Base-by-base conservation (phyloP, 2,888 invertebrate genomes). In the Steinernema hermaphroditum region DNA sequence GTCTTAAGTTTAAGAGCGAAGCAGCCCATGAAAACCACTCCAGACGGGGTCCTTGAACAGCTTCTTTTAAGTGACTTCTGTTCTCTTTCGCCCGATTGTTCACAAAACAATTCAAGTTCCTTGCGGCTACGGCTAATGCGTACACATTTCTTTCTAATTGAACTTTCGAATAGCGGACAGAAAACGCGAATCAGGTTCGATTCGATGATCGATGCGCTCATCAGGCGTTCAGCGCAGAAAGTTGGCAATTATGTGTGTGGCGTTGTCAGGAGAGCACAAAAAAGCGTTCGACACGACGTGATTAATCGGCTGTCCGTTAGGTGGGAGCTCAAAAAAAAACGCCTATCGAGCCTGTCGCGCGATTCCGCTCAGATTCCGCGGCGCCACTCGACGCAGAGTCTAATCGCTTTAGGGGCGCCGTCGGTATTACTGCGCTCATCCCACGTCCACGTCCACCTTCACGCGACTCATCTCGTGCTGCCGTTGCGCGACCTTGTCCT, bases 401-500 rank as follows among this genome's bases (percentile, higher is more conserved):
- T n/a, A 4, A 9, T 50, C 50, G 22, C n/a, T 24, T 50, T 50
- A 37, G 37, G 6, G 37, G 6, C 6, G 4, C 37, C 6, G 37
- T 12, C 12, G 37, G 37, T 37, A 37, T 37, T 37, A 37, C 37
- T 37, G 37, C 37, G 37, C 37, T 12, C 50, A 46, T 50, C 19
- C 22, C 50, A 22, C 9, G 8, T 19, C 50, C n/a, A 41, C 43
- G 16, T 41, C 43, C 43, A 12, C 16, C 16, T 41, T 41, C 16
- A 16, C 43, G 43, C 43, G 9, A 41, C 43, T 41, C 8, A 46
- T 19, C 46, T 34, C n/a, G 14, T 9, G 4, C 16, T 29, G 32
- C 62, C 32, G 62, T 32, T 32, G 62, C 12, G 62, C 29, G 62
- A 62, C 62, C 62, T 62, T 62, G 62, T 62, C 62, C 62, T 62